phyloP scores from a whole-genome alignment of 2,797 vertebrate genomes.

The Sarcoramphus papa region DNA sequence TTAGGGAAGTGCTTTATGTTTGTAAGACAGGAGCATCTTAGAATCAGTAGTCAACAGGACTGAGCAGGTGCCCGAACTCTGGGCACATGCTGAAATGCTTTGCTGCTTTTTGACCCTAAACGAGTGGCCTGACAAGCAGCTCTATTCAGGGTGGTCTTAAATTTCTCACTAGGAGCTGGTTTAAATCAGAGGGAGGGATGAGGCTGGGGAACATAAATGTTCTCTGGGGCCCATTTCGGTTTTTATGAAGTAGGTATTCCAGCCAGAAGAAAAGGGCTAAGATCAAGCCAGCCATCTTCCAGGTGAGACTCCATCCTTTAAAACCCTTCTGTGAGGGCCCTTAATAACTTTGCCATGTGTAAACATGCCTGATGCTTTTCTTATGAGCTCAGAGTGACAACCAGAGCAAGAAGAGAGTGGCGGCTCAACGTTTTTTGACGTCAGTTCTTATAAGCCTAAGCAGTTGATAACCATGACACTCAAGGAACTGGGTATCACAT shows the following conservation, averaged over 20 bases:
- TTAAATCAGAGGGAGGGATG: conserved; percentile 47
- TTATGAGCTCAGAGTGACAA: conserved; percentile 50
- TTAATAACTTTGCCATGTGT: conserved; percentile 57
- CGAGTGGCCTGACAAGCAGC: not conserved
- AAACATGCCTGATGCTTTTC: conserved; percentile 36
- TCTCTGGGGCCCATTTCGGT: not conserved
- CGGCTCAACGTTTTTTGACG: conserved; percentile 6
- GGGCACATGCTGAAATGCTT: conserved; percentile 30
- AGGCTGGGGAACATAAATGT: conserved; percentile 6
- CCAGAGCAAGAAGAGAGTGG: not conserved
- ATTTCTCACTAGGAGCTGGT: conserved; percentile 14
- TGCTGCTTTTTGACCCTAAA: conserved; percentile 37
- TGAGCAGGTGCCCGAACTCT: conserved; percentile 27
- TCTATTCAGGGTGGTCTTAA: conserved; percentile 36
- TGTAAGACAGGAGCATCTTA: not conserved
- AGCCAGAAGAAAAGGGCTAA: conserved; percentile 21
- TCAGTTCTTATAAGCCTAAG: conserved; percentile 39
- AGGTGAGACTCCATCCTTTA: conserved; percentile 17
- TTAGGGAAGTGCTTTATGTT: not conserved
- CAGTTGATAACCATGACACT: conserved; percentile 23
- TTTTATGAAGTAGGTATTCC: conserved; percentile 27
- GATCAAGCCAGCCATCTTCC: not conserved
- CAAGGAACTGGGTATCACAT: not conserved
- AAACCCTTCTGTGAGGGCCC: not conserved
- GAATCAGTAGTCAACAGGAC: not conserved